A percentile compares a stretch with the other conserved stretches of the same genome.
Evolutionary conservation across 1,140 invertebrate species (phyloP).

Genomic region (Delia radicum): DNA sequence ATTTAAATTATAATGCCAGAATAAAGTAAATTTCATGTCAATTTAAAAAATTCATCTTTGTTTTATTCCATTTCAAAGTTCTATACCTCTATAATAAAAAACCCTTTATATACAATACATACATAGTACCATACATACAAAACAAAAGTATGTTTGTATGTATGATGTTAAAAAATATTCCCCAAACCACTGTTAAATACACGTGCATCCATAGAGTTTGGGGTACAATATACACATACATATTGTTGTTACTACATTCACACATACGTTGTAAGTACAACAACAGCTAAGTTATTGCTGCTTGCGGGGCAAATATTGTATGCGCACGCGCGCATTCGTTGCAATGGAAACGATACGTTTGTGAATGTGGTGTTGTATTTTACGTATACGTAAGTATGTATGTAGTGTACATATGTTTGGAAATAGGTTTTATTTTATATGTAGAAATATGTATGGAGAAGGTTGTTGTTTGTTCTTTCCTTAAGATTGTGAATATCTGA

Average conservation of each 20-base stretch:
- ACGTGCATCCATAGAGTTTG: not conserved
- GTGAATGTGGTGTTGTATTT: not conserved
- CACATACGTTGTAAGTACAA: too few species aligned
- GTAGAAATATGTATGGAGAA: not conserved
- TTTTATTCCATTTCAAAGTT: too few species aligned
- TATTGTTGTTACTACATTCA: not conserved
- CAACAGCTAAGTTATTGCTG: not conserved
- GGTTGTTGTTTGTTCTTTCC: not conserved
- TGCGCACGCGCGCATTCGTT: constrained; percentile 14
- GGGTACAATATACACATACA: not conserved
- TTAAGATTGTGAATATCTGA: constrained; percentile 11
- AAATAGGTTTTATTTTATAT: not conserved
- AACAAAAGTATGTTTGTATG: not conserved
- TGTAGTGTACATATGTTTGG: not conserved
- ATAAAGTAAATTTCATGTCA: too few species aligned
- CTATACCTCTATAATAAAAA: too few species aligned
- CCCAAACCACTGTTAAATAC: not conserved
- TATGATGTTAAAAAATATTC: not conserved
- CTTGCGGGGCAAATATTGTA: constrained; percentile 7
- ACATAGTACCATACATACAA: not conserved
- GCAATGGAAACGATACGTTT: constrained; percentile 11
- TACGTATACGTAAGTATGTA: not conserved
- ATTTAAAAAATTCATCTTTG: too few species aligned
- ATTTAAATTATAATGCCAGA: too few species aligned
- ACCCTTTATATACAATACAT: too few species aligned